Percentiles rank a stretch among this genome's conserved stretches.
Evolutionary conservation across 2,113 vertebrate species (phyloP).

Genomic region (Pteronura brasiliensis): DNA sequence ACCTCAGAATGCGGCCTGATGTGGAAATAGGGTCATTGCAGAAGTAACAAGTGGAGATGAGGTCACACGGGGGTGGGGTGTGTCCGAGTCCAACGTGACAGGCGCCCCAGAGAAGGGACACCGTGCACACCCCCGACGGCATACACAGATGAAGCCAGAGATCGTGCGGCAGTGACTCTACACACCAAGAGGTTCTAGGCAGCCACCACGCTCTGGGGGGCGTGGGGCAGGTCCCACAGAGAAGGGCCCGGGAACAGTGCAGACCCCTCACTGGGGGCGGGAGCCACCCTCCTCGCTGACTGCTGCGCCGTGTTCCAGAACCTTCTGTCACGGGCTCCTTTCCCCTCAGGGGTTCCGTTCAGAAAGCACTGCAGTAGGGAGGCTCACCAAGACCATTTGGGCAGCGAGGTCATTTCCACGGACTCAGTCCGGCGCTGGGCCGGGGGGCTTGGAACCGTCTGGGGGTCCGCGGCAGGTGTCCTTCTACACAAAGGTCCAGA

Average conservation of each 20-base stretch:
- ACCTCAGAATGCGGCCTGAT: fast-evolving
- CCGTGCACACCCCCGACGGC: too few relatives aligned
- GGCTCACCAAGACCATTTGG: fast-evolving
- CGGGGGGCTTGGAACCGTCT: fast-evolving
- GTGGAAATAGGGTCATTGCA: not conserved
- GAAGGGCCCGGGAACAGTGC: not conserved
- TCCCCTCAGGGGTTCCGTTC: fast-evolving
- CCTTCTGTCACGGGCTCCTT: not conserved
- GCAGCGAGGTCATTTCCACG: fast-evolving
- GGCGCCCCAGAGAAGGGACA: not conserved
- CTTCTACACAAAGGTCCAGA: constrained; percentile 1
- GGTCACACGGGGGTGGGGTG: not conserved
- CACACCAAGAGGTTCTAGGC: not conserved
- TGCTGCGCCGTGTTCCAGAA: fast-evolving
- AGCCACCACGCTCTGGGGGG: too few relatives aligned
- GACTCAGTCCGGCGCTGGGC: fast-evolving
- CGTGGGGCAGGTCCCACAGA: not conserved
- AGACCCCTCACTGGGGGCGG: not conserved
- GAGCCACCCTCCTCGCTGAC: not conserved
- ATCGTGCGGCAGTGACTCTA: fast-evolving
- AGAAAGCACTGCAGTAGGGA: fast-evolving
- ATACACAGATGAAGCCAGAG: fast-evolving
- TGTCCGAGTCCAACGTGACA: fast-evolving
- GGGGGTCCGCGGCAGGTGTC: not conserved
- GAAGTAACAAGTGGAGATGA: not conserved